Percentiles rank a stretch among this genome's conserved stretches.
Evolutionary conservation across 2,888 invertebrate genomes (phyloP).

Genomic region (Helleia helle): DNA sequence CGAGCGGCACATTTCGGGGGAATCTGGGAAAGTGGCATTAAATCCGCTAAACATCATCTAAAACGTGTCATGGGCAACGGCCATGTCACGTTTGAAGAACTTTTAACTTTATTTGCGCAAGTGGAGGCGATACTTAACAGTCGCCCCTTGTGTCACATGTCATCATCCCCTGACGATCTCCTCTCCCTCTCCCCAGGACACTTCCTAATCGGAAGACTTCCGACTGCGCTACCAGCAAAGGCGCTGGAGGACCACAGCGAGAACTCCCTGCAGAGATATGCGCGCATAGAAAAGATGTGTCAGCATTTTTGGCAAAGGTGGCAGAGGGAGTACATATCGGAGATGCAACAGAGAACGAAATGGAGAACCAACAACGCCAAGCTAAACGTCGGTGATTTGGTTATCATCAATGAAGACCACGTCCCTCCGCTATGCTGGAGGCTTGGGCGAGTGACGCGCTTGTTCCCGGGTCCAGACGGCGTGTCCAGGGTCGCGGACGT

Average conservation of each 20-base stretch:
- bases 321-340: conserved; percentile 1
- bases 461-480: not conserved
- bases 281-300: not conserved
- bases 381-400: not conserved
- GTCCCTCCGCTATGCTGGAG: not conserved
- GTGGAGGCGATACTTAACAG: conserved; percentile 17
- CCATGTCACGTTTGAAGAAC: conserved; percentile 10
- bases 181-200: not conserved
- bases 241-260: not conserved
- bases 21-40: conserved; percentile 17
- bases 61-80: conserved; percentile 15
- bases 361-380: not conserved
- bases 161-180: conserved; percentile 10
- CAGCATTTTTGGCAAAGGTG: conserved; percentile 8
- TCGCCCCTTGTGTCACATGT: conserved; percentile 15
- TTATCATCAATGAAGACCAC: not conserved
- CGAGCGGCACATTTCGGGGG: conserved; percentile 20
- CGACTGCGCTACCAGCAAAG: not conserved
- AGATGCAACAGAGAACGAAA: conserved; percentile 7
- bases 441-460: not conserved
- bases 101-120: conserved; percentile 14
- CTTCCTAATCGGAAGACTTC: not conserved
- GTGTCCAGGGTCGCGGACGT: not conserved
- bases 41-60: conserved; percentile 15
- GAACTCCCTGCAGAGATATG: not conserved